Conservation (phyloP, 2,113 vertebrate genomes). For the Uria aalge region DNA sequence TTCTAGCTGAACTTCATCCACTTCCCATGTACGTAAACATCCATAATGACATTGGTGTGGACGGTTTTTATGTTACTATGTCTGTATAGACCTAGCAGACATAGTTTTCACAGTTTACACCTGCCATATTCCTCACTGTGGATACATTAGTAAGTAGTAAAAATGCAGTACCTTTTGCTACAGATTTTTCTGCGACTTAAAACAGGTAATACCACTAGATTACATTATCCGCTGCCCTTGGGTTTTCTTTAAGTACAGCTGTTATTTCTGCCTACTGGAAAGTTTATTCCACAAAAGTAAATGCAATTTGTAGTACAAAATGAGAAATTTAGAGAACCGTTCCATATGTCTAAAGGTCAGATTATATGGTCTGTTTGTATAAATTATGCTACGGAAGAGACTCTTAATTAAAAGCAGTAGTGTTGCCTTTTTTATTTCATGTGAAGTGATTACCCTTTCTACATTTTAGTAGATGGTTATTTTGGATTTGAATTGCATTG, state of each 20-base stretch:
- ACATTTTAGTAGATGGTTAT: not conserved
- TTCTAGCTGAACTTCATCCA: not conserved
- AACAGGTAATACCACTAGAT: not conserved
- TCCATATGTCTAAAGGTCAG: constrained; percentile 19
- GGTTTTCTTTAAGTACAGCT: not conserved
- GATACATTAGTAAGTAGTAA: not conserved
- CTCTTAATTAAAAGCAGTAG: not conserved
- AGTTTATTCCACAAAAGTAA: not conserved
- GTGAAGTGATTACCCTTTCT: not conserved
- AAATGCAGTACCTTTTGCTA: not conserved
- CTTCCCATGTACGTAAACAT: fast-evolving
- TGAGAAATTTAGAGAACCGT: not conserved
- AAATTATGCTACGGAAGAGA: not conserved
- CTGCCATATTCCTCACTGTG: not conserved
- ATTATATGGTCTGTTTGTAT: not conserved
- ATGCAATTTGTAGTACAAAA: not conserved
- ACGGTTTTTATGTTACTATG: not conserved
- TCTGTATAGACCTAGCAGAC: not conserved
- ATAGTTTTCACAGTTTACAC: not conserved
- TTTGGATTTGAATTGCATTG: not conserved
- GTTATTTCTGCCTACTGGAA: not conserved
- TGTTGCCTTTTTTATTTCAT: constrained; percentile 14
- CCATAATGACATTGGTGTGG: not conserved
- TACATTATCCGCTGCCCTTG: not conserved
- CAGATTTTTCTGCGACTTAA: not conserved